Percentiles rank a stretch among this genome's conserved stretches.
phyloP scores from a whole-genome alignment of 64 coral and sea anemone species.

The Pocillopora verrucosa region DNA sequence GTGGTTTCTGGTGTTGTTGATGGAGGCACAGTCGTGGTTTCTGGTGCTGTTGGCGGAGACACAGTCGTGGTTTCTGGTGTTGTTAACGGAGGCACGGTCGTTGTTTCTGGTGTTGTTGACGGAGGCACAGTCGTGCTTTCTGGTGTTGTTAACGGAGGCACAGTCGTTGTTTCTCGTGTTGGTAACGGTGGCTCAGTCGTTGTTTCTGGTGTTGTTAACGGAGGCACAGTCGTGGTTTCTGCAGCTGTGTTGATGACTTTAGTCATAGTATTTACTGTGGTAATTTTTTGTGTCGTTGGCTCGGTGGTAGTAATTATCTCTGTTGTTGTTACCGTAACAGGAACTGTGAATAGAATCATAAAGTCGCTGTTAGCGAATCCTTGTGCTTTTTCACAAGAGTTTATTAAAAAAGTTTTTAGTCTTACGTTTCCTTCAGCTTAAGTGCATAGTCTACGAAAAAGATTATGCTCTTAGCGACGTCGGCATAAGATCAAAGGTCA shows the following conservation, averaged over 20 bases:
- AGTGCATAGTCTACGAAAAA: no score
- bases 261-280: not conserved
- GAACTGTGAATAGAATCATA: not conserved
- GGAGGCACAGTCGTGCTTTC: no score
- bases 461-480: no score
- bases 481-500: not conserved
- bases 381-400: not conserved
- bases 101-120: not conserved
- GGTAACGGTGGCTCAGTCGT: not conserved
- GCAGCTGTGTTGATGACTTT: not conserved
- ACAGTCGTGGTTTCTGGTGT: not conserved
- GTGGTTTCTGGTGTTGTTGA: not conserved
- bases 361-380: no score
- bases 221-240: not conserved
- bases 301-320: not conserved
- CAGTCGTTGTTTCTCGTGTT: constrained; percentile 1
- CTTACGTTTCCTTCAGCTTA: no score
- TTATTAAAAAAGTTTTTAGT: not conserved
- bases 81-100: no score
- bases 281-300: not conserved
- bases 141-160: not conserved
- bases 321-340: not conserved
- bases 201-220: not conserved
- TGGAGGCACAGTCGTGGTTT: not conserved
- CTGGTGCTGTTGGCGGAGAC: not conserved